Evolutionary conservation across 2,797 vertebrate species (phyloP).

Genomic region (Mycteria americana): DNA sequence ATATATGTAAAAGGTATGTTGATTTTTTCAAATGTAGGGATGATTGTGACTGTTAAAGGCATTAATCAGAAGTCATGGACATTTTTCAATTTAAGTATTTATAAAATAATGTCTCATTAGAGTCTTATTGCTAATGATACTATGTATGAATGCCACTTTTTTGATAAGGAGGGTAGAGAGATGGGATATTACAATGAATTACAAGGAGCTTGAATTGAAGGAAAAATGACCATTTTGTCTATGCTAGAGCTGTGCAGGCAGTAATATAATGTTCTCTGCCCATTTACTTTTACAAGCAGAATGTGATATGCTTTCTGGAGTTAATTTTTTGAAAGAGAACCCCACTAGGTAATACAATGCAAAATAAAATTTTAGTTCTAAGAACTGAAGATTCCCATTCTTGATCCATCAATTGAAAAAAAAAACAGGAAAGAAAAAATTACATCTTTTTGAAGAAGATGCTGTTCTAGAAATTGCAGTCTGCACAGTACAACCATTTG

Average conservation of each 20-base stretch:
- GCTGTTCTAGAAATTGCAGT: neutral
- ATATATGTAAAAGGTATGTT: neutral
- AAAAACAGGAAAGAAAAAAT: neutral
- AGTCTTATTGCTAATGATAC: neutral
- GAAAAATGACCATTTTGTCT: neutral
- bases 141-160: neutral
- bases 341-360: neutral
- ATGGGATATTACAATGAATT: neutral
- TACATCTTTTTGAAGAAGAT: neutral
- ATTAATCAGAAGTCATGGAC: neutral
- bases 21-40: neutral
- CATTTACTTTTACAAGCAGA: conserved; percentile 25
- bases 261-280: neutral
- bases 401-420: neutral
- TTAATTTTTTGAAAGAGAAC: neutral
- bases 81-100: neutral
- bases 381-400: neutral
- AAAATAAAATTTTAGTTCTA: neutral
- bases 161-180: neutral
- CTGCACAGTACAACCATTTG: neutral
- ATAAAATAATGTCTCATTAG: neutral
- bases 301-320: neutral
- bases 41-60: neutral
- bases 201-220: conserved; percentile 14
- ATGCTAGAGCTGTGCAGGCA: neutral